Base-by-base conservation (phyloP, 1,140 invertebrate species). In the Popillia japonica region DNA sequence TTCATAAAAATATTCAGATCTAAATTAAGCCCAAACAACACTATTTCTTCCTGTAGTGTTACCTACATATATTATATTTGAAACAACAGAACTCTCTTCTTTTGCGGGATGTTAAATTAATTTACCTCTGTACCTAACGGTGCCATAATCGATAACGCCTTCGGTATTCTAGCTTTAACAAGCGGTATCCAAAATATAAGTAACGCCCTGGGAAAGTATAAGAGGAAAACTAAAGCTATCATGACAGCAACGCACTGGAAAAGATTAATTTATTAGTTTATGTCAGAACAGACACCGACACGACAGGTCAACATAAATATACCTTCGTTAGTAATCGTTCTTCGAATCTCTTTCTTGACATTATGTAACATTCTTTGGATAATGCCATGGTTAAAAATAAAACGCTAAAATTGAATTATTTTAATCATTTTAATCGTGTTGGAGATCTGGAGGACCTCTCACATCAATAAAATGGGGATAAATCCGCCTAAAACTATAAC, bases 111-210 rank as follows among this genome's bases (percentile, higher is more conserved):
- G n/a, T n/a, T n/a, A n/a, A n/a, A n/a, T n/a, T n/a, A n/a, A n/a
- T 8, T 75, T 75, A 75, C 74, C 44, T 75, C 74, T 10, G 20
- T 40, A 42, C 74, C 40, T 42, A 75, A 55, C 20, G 74, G 74
- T 75, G 74, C 74, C 74, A 75, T 75, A 11, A 75, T 40, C 0
- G 74, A 17, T 23, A 75, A 75, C 14, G 74, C 74, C n/a, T 48
- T 48, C 10, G 74, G 74, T 48, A 75, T 75, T 34, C 44, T 75
- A 20, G 3, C 14, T 75, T 75, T 44, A 48, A 75, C 20, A 55
- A 20, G 48, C 10, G 74, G 42, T 20, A 75, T 75, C 74, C 74
- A 75, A 55, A 48, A 40, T 42, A 75, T 75, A 48, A 75, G 23
- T n/a, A 75, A 41, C 8, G 23, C 17, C 11, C 42, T 40, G 6